Conservation (phyloP, 2,113 vertebrate species). For the Pedionomus torquatus region DNA sequence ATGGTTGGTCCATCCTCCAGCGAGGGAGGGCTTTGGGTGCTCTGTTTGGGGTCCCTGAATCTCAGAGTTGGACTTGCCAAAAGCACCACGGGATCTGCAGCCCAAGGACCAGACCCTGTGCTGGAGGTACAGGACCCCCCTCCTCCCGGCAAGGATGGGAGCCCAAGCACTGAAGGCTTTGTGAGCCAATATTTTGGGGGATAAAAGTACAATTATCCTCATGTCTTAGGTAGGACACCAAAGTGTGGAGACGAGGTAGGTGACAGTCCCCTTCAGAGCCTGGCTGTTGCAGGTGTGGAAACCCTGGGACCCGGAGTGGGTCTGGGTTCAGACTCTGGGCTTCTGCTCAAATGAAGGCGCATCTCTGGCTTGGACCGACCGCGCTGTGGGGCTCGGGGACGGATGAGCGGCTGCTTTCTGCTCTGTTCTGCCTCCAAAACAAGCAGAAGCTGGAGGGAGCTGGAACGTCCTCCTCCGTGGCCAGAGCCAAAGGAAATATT, state of each 20-base stretch:
- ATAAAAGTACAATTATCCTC: no score
- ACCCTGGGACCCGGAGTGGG: neutral
- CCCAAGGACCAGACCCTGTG: neutral
- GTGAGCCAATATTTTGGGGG: no score
- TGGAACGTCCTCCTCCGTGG: neutral
- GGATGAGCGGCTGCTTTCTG: neutral
- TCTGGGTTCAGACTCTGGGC: accelerated
- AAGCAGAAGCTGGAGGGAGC: neutral
- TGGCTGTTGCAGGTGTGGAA: neutral
- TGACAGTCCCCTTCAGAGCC: neutral
- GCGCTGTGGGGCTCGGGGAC: accelerated
- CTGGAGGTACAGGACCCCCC: neutral
- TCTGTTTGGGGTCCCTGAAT: neutral
- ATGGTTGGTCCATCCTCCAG: neutral
- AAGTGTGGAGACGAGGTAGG: no score
- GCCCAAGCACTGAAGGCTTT: neutral
- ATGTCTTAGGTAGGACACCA: neutral
- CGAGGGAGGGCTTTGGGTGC: accelerated
- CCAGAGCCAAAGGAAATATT: neutral
- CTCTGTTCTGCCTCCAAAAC: neutral
- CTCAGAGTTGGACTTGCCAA: neutral
- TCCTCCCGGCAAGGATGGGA: neutral
- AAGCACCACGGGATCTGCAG: accelerated
- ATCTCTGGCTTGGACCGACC: neutral
- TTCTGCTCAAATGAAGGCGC: accelerated